Evolutionary conservation across 2,797 vertebrate genomes (phyloP), one percentile per base, ranked within the genome.

Genomic region (Melanotaenia parkinsoni): DNA sequence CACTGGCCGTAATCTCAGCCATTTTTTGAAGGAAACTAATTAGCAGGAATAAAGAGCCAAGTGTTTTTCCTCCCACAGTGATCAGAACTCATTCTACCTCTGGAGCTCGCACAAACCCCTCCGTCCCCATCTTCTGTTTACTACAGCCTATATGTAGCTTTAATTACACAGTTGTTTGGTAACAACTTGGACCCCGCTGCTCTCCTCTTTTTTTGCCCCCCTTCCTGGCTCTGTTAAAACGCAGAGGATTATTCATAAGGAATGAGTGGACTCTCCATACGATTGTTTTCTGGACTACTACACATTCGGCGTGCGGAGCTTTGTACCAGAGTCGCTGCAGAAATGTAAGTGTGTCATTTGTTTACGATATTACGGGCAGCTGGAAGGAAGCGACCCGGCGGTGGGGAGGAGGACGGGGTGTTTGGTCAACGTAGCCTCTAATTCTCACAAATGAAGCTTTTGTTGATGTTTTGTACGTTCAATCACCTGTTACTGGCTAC

Each of bases 21-120:
- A 94, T 94, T 93, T 94, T 94, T 94, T 90, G 91, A 92, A 92
- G 91, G 91, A 94, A 94, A 94, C 91, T 93, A 94, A 94, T 94
- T 94, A 94, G 91, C 90, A 92, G 89, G 91, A 94, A 94, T 94
- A 93, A 93, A 93, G 93, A 94, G 91, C 91, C 90, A 92, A 94
- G 93, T 94, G 91, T 93, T 93, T 92, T 90, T 86, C 81, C 88
- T 90, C 87, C 88, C 91, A 90, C 91, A 91, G 85, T 92, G 92
- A 93, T 93, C 93, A 94, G 93, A 93, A 93, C 89, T 93, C 92
- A 91, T 92, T 94, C 92, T 94, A 93, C 93, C 93, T 94, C 93
- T 89, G 91, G 89, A 91, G 92, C 91, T 90, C 85, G 89, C 90
- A 90, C 91, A 92, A 86, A 90, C 88, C 92, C 91, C 92, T 93